Evolutionary conservation across 2,888 invertebrate species (phyloP), one percentile per base, ranked within the genome.

Genomic region (Nudaria mundana): DNA sequence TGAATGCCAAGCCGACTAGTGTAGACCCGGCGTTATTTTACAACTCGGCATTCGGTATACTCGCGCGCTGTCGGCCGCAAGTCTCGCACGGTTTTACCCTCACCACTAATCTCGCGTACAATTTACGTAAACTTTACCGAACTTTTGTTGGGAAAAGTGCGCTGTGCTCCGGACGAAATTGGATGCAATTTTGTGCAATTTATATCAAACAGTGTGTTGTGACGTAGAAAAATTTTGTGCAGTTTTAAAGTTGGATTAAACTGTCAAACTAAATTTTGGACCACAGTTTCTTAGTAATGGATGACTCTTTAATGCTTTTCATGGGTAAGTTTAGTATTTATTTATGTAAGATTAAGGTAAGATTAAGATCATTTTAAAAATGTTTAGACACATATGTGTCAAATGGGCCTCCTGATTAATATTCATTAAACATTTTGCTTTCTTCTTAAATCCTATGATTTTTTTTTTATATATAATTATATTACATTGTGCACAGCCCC

Each of bases 131-230:
- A 72, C 68, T 73, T 73, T 73, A 40, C 40, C 61, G 62, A 59
- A 64, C 63, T 69, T 20, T 20, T 20, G 5, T 59, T 34, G 43
- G 44, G 52, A 57, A 49, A 56, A 62, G 57, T 62, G 66, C 58
- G 56, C 62, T 49, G 65, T 67, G 66, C 56, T 50, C 15, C 40
- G 42, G 35, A 51, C 44, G 25, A 33, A 62, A 60, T 71, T 57
- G 67, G 66, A 66, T 70, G 66, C 65, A 66, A 73, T 71, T n/a
- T 71, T 73, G 72, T 74, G 69, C 48, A 59, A 68, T 66, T 69
- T 65, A 63, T 60, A 40, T 38, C 7, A 41, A 52, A 40, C 29
- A 30, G 46, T 59, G 58, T 50, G 40, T 45, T 57, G 66, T 66
- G 65, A 48, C 49, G 40, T 59, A 57, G 48, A 44, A 52, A 48